Conservation (phyloP, 2,888 invertebrate genomes). For the Watsonalla binaria region DNA sequence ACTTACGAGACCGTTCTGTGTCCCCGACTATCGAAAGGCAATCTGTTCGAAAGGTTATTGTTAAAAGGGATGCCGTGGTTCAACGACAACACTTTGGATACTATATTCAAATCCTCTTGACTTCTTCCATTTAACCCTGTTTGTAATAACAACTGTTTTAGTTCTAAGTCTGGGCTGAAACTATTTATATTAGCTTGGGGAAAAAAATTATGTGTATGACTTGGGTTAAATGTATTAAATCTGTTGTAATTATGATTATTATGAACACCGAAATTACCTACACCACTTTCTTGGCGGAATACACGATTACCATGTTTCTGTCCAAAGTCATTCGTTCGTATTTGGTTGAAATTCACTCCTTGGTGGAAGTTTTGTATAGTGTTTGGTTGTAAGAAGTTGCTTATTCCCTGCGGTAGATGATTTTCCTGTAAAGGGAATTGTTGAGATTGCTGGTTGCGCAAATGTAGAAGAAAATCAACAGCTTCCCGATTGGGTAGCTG, state of each 20-base stretch:
- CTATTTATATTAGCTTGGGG: slow-evolving; percentile 54
- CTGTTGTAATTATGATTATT: slow-evolving; percentile 64
- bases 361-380: slow-evolving; percentile 48
- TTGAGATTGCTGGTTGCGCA: slow-evolving; percentile 62
- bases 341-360: slow-evolving; percentile 51
- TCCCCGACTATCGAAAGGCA: slow-evolving; percentile 64
- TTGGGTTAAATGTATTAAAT: slow-evolving; percentile 54
- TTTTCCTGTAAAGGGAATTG: slow-evolving; percentile 72
- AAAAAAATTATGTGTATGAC: slow-evolving; percentile 51
- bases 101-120: slow-evolving; percentile 88
- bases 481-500: slow-evolving; percentile 79
- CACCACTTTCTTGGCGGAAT: slow-evolving; percentile 77
- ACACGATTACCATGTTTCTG: slow-evolving; percentile 64
- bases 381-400: slow-evolving; percentile 58
- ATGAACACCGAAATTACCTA: slow-evolving; percentile 81
- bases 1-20: slow-evolving; percentile 4
- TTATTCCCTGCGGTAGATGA: slow-evolving; percentile 67
- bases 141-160: slow-evolving; percentile 82
- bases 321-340: slow-evolving; percentile 47
- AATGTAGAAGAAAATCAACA: slow-evolving; percentile 71
- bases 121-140: slow-evolving; percentile 81
- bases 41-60: slow-evolving; percentile 58
- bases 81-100: slow-evolving; percentile 87
- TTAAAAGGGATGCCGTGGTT: slow-evolving; percentile 84
- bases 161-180: slow-evolving; percentile 71